Evolutionary conservation across 2,113 vertebrate species (phyloP), one percentile per base, ranked within the genome.

Genomic region (Trichomycterus rosablanca): DNA sequence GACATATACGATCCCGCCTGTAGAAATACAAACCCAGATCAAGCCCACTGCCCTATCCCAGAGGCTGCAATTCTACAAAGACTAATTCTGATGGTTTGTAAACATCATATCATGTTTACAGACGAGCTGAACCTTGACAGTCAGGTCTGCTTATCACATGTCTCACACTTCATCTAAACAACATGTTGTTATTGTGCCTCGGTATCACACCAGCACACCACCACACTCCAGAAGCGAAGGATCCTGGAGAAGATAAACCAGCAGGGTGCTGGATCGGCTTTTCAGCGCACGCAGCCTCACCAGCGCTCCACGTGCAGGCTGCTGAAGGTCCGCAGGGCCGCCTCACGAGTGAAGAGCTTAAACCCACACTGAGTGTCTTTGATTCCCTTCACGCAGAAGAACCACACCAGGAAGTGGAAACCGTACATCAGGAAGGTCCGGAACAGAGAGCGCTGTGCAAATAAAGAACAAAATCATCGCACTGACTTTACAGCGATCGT

Each of bases 391-490:
- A 99, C 96, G 66, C 95, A 98, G 10, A 99, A 87, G 81, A 96
- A 96, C 93, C 95, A 97, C 24, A 98, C 95, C 55, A 98, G 87
- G 85, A 97, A 97, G 84, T 99, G 96, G 84, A 99, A 99, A 1
- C 95, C 94, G 5, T 91, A 92, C 94, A 98, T 98, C 20, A 97
- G 89, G 58, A 97, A 80, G 11, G 93, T 94, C 28, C 92, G 90
- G 67, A 98, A 97, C 67, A 91, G 14, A n/a, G 96, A 97, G 45
- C 95, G 90, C 95, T 99, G 62, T 10, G 1, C 55, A 12, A 7
- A 7, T 7, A 45, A 58, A 12, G 3, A 4, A n/a, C 37, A 40
- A n/a, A n/a, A n/a, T n/a, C n/a, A n/a, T n/a, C n/a, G n/a, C 2
- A 40, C 12, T 30, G 26, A 30, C 26, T 30, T 40, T 40, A 40